phyloP scores from a whole-genome alignment of 1,140 invertebrate species.

The Megathymus violae region DNA sequence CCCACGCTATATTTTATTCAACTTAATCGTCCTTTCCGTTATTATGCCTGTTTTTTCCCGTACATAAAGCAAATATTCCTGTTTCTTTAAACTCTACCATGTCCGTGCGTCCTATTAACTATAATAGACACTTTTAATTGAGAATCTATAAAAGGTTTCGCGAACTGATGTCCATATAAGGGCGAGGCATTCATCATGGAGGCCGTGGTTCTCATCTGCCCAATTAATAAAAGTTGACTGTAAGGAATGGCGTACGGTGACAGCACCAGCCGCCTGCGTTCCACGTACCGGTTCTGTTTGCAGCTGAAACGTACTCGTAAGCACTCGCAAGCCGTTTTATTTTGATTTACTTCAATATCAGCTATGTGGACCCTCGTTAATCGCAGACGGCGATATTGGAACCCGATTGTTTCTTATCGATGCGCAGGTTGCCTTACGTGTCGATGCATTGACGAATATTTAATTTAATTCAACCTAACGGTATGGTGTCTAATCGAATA shows the following conservation, averaged over 20 bases:
- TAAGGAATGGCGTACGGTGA: conserved; percentile 69
- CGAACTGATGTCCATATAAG: conserved; percentile 76
- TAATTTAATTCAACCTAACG: conserved; percentile 33
- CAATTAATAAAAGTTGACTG: conserved; percentile 83
- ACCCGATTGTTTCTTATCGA: conserved; percentile 25
- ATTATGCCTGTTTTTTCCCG: conserved; percentile 78
- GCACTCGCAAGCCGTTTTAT: conserved; percentile 68
- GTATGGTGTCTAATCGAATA: too few species aligned
- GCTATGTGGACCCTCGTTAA: conserved; percentile 42
- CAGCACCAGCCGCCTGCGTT: conserved; percentile 57
- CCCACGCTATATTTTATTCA: conserved; percentile 83
- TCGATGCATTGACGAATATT: background rate
- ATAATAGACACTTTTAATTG: conserved; percentile 83
- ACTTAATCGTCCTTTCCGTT: conserved; percentile 83
- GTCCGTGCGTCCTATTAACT: conserved; percentile 75
- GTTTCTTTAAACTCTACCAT: conserved; percentile 74
- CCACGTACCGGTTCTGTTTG: conserved; percentile 66
- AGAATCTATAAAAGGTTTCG: conserved; percentile 83
- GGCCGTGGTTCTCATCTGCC: conserved; percentile 79
- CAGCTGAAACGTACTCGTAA: conserved; percentile 69
- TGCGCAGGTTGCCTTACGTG: conserved; percentile 20
- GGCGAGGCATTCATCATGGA: conserved; percentile 78
- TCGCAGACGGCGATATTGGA: conserved; percentile 22
- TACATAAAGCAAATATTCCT: conserved; percentile 81
- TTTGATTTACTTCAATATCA: conserved; percentile 73